Base-by-base conservation (phyloP, 2,113 vertebrate genomes). In the Cromileptes altivelis region DNA sequence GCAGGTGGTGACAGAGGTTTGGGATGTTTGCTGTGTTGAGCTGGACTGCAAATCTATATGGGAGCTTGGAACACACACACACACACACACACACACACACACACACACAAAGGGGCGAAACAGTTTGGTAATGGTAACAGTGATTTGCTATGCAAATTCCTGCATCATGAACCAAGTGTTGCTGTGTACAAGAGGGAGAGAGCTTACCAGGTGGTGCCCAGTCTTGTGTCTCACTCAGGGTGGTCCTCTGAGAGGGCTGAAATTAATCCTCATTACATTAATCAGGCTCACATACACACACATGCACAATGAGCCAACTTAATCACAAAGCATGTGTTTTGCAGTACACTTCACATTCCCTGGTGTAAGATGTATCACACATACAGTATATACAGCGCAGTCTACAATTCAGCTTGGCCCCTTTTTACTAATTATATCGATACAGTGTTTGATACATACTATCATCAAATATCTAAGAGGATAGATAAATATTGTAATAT, bases 211-310 rank as follows among this genome's bases (percentile, higher is more conserved):
- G 87, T 93, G 92, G 77, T 88, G 90, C 78, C 73, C 84, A 85
- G 87, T 82, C 85, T 79, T 77, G 23, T 87, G 67, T 91, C 65
- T 79, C 79, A 40, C 19, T 70, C 85, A 78, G 56, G 89, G 89
- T 91, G 90, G 93, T 94, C 86, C 70, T 58, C n/a, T 75, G 67
- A 85, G 70, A 57, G 55, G 64, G 70, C 63, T 85, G 72, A 88
- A 81, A 90, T 88, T 67, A 91, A 90, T 92, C 88, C 84, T 87
- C 57, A 80, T 88, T 91, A 87, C 75, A 85, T 88, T 89, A 91
- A 88, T 92, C 81, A 89, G 65, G 67, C 77, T 81, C 61, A 57
- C 49, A 62, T 15, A 67, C 68, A 74, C 40, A 61, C 60, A 73
- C 69, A 77, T 53, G 37, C 55, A 87, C 79, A 88, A 18, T 64